These are phyloP conservation scores for Tetragnatha versicolor DNA, from an alignment of 1,140 invertebrate species.

Conservation along the genomic window DNA sequence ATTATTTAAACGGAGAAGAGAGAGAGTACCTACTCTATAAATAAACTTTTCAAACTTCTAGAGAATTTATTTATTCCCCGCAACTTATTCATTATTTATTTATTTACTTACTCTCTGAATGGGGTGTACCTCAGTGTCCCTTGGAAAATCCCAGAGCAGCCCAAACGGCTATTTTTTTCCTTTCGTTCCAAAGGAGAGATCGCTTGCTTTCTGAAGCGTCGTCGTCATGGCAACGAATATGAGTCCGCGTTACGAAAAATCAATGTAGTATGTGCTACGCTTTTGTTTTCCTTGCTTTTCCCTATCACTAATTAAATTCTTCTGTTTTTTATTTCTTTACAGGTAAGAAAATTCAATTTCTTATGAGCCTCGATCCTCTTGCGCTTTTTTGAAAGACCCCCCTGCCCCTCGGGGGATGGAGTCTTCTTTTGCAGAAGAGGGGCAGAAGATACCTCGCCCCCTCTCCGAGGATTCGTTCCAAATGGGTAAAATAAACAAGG, in stretches of 20 bases:
- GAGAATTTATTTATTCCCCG: too few relatives aligned
- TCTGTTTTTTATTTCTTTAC: constrained; percentile 40
- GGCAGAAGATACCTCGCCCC: neutral
- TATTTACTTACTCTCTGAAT: too few relatives aligned
- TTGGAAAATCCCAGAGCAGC: too few relatives aligned
- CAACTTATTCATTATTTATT: too few relatives aligned
- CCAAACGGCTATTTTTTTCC: too few relatives aligned
- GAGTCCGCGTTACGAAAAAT: constrained; percentile 14
- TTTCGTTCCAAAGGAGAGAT: neutral
- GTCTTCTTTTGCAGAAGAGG: constrained; percentile 5
- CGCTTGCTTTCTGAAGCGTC: neutral
- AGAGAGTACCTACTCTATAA: constrained; percentile 1
- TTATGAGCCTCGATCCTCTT: too few relatives aligned
- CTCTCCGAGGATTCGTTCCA: constrained; percentile 12
- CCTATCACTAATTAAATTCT: constrained; percentile 51
- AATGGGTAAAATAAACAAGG: constrained; percentile 47
- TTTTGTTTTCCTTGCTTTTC: constrained; percentile 50
- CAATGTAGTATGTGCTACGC: constrained; percentile 40
- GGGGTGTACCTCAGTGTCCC: too few relatives aligned
- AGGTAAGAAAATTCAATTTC: constrained; percentile 53
- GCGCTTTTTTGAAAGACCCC: neutral
- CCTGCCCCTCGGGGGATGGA: neutral
- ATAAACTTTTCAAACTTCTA: neutral
- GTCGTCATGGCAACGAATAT: constrained; percentile 38
- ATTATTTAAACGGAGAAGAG: constrained; percentile 14